phyloP scores from a whole-genome alignment of 2,113 vertebrate genomes.

The Oreochromis niloticus region DNA sequence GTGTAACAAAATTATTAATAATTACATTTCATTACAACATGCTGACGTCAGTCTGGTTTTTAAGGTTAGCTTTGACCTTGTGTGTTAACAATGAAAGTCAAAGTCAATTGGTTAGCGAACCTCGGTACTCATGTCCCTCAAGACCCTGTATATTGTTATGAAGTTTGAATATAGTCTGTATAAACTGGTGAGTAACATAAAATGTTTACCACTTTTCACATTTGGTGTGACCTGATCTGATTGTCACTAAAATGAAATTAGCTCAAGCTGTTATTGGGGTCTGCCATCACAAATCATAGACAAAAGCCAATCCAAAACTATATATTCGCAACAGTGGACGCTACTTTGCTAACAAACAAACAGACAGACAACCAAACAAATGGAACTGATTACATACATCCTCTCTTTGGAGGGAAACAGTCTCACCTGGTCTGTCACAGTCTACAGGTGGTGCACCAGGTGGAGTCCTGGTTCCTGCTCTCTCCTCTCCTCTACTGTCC shows the following conservation, averaged over 20 bases:
- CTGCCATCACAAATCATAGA: neutral
- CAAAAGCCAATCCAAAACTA: neutral
- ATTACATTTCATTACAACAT: neutral
- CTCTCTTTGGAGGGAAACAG: neutral
- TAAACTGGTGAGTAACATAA: neutral
- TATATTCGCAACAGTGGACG: neutral
- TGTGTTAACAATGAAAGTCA: neutral
- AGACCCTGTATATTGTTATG: neutral
- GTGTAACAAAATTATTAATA: neutral
- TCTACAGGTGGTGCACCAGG: constrained; percentile 52
- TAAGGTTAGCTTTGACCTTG: neutral
- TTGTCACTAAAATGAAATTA: neutral
- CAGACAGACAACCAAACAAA: neutral
- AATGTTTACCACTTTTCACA: neutral
- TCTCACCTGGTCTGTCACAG: constrained; percentile 75
- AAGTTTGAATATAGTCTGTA: neutral
- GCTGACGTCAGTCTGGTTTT: neutral
- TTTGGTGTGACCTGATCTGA: neutral
- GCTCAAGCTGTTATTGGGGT: neutral
- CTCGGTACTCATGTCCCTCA: neutral
- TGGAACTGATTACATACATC: neutral
- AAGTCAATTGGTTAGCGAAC: neutral
- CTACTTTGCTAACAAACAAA: neutral
- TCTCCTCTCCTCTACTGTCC: constrained; percentile 71
- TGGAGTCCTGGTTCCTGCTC: constrained; percentile 69